Evolutionary conservation across 2,797 vertebrate species (phyloP), one percentile per base, ranked within the genome.

Genomic region (Thunnus albacares): DNA sequence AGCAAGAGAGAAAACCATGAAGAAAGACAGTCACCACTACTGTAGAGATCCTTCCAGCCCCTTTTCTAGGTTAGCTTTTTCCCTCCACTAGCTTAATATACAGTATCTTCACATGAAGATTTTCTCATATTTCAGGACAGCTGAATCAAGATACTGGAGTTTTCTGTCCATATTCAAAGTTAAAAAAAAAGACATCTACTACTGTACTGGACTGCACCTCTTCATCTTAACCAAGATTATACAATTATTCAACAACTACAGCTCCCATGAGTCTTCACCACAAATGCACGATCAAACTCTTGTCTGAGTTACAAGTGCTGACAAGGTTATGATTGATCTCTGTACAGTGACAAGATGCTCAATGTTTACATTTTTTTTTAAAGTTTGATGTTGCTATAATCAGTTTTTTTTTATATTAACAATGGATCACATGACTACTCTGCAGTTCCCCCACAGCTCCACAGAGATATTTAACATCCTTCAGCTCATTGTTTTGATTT

Each of bases 111-210:
- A 76, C 71, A 75, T 17, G 2, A 60, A 24, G 64, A 53, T 15
- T 63, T 75, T 49, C 49, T 56, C 57, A 43, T 55, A 51, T 15
- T 65, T 74, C 26, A 47, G 2, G 3, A 38, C 11, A 3, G 20
- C 38, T 30, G 20, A 84, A 45, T 66, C 5, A 30, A 9, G 20
- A 70, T 20, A 45, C 81, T 63, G 26, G 2, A 9, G 24, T 59
- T 82, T 79, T 80, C 53, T 75, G 28, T 52, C 17, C 38, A 63
- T 26, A 74, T 41, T 75, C 10, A 18, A 65, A 24, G n/a, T 38
- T 20, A 33, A 30, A 30, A 30, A 30, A 30, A 30, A 30, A 18
- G 13, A 1, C 6, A 53, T 14, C 49, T 68, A 5, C 28, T 55
- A 15, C 35, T 14, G 56, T 18, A 45, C 3, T 33, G 0, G 1